phyloP scores from a whole-genome alignment of 2,888 invertebrate species.

The Galerucella nymphaeae region DNA sequence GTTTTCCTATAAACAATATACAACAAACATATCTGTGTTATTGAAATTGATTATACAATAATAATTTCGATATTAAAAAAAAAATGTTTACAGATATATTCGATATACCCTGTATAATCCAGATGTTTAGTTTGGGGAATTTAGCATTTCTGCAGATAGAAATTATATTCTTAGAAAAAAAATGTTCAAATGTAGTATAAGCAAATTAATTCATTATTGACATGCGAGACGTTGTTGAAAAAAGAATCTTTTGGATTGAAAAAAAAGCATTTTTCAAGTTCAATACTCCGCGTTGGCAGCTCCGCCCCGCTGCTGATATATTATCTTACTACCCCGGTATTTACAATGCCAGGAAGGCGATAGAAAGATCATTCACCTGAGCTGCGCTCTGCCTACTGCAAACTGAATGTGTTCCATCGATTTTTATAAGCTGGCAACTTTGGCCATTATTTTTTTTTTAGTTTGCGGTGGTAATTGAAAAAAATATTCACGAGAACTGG shows the following conservation, averaged over 20 bases:
- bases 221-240: no score
- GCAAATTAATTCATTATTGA: background rate
- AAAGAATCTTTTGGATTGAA: no score
- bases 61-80: no score
- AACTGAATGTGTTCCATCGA: conserved; percentile 29
- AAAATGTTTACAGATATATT: no score
- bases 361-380: conserved; percentile 40
- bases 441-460: conserved; percentile 5
- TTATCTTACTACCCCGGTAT: conserved; percentile 16
- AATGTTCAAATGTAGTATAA: background rate
- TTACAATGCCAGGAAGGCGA: conserved; percentile 30
- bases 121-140: no score
- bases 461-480: background rate
- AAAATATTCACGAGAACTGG: no score
- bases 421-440: conserved; percentile 24
- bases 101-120: no score
- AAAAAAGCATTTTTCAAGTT: background rate
- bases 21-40: background rate
- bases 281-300: background rate
- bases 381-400: conserved; percentile 33
- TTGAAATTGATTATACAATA: background rate
- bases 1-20: background rate
- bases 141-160: no score
- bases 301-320: background rate
- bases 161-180: background rate